Conservation (phyloP, 1,140 invertebrate genomes). For the Tetraneura akinire region DNA sequence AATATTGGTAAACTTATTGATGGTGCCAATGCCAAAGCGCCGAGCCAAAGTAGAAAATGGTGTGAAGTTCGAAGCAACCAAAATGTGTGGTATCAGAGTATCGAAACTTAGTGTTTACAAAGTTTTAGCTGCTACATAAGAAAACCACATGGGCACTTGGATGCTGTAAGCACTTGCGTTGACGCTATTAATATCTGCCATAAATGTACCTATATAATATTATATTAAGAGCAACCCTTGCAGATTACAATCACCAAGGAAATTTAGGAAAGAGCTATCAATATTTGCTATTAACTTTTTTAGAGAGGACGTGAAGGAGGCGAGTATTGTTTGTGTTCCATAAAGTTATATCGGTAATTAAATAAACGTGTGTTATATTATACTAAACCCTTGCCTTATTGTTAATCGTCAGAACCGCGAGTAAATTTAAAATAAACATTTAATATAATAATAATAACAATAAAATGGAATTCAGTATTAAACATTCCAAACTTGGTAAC, state of each 20-base stretch:
- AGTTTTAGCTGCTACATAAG: conserved; percentile 7
- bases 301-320: background rate
- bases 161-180: conserved; percentile 26
- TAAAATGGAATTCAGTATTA: too few species aligned
- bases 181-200: conserved; percentile 26
- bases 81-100: background rate
- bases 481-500: too few species aligned
- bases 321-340: conserved; percentile 3
- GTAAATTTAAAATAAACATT: conserved; percentile 31
- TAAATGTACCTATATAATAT: conserved; percentile 8
- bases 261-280: conserved; percentile 46
- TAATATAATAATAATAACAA: too few species aligned
- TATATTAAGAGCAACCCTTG: conserved; percentile 4
- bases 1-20: background rate
- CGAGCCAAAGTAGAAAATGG: background rate
- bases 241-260: conserved; percentile 34
- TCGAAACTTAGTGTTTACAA: conserved; percentile 13
- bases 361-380: conserved; percentile 43
- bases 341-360: conserved; percentile 48
- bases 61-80: background rate
- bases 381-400: background rate
- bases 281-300: conserved; percentile 48
- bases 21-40: conserved; percentile 5
- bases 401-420: conserved; percentile 1
- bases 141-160: conserved; percentile 12